Evolutionary conservation across 1,140 invertebrate genomes (phyloP), one percentile per base, ranked within the genome.

Genomic region (Chionoecetes opilio): DNA sequence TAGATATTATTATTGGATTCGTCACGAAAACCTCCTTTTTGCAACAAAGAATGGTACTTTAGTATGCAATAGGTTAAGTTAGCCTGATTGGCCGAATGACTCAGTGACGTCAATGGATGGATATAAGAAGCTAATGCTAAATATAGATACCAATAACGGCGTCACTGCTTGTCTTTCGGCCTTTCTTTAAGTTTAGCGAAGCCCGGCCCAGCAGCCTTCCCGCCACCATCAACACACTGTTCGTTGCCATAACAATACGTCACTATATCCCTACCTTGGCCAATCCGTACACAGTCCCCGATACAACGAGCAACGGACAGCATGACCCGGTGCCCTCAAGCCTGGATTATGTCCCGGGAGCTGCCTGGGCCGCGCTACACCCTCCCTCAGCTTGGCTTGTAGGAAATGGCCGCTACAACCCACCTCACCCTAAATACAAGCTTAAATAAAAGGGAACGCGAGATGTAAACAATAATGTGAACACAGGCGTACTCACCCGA

Each of bases 21-120:
- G 6, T 53, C 21, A 53, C 46, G 11, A 53, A 41, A 86, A 93
- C 92, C 92, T 93, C 92, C 38, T 93, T 41, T 31, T 86, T 93
- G 92, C 92, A 63, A 85, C 91, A 93, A 86, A n/a, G 34, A 93
- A 34, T 29, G 34, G 32, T 86, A 29, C 85, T 85, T 93, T 14
- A 86, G 82, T 93, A 93, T 93, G 92, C 92, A 93, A 46, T 93
- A 93, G 92, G 85, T 37, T 93, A 93, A 93, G 92, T 82, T 75
- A 41, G 38, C 35, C 26, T 90, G 88, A 90, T 53, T 90, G 88
- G 88, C 37, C 53, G 89, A 14, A 29, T 34, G 32, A 14, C 89
- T 26, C 35, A 35, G 89, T 75, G 89, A 91, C 29, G 89, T 63
- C 89, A 63, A 75, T 14, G 1, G 6, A 75, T 75, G 21, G 63